phyloP scores from a whole-genome alignment of 2,797 vertebrate species.

The Centroberyx gerrardi region DNA sequence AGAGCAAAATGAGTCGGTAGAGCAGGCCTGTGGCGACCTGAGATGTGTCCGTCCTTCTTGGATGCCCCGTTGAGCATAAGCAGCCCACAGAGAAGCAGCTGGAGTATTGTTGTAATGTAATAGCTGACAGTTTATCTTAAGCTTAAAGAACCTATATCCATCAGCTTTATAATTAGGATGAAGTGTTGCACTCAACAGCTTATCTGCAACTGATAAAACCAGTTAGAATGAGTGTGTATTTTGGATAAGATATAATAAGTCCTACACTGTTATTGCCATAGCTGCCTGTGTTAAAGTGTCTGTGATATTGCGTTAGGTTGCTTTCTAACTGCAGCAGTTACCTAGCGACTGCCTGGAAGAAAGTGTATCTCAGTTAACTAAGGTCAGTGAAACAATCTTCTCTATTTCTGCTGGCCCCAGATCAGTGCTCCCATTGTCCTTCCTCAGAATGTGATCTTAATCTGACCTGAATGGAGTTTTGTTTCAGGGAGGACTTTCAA shows the following conservation, averaged over 20 bases:
- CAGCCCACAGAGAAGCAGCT: no score
- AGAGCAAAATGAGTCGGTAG: no score
- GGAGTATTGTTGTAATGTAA: no score
- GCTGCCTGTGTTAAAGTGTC: conserved; percentile 22
- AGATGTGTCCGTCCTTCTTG: no score
- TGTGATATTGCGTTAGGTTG: conserved; percentile 7
- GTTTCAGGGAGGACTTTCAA: conserved; percentile 78
- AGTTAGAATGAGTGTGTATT: neutral
- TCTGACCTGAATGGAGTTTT: conserved; percentile 81
- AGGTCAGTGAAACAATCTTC: conserved; percentile 72
- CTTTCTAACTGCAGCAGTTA: conserved; percentile 31
- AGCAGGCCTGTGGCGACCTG: no score
- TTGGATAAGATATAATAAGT: neutral
- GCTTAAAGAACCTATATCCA: no score
- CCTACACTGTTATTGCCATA: conserved; percentile 4
- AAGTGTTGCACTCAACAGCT: no score
- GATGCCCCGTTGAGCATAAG: no score
- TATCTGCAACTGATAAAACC: no score
- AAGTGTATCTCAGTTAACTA: conserved; percentile 40
- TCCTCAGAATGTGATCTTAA: conserved; percentile 82
- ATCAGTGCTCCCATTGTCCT: conserved; percentile 81
- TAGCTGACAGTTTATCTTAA: no score
- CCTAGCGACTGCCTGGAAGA: conserved; percentile 18
- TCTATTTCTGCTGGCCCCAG: conserved; percentile 73
- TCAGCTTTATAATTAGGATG: no score